Percentiles rank a stretch among this genome's conserved stretches.
Conservation (phyloP, 2,888 invertebrate species). For the Hemicrepidius hirtus region DNA sequence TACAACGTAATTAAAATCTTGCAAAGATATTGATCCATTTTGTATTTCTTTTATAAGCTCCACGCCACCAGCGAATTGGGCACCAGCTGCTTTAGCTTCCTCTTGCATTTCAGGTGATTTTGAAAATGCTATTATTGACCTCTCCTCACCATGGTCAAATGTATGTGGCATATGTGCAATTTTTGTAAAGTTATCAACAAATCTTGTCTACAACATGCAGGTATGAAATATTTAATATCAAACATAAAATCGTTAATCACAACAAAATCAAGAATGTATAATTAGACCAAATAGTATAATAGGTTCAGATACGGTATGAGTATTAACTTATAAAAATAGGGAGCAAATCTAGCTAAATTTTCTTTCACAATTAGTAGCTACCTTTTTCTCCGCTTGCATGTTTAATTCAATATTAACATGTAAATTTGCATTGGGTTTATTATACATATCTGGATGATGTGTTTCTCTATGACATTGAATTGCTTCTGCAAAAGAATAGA, state of each 20-base stretch:
- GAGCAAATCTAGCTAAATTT: too few species aligned
- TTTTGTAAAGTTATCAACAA: slow-evolving; percentile 80
- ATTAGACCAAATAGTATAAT: too few species aligned
- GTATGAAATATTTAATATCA: too few species aligned
- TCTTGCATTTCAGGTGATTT: slow-evolving; percentile 78
- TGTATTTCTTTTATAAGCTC: slow-evolving; percentile 87
- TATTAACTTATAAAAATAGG: too few species aligned
- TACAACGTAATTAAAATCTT: slow-evolving; percentile 84
- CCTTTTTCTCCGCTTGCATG: slow-evolving; percentile 83
- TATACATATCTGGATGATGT: slow-evolving; percentile 88
- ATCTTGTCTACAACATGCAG: slow-evolving; percentile 74
- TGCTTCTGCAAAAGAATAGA: slow-evolving; percentile 84
- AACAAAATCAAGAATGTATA: too few species aligned
- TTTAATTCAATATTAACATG: slow-evolving; percentile 85
- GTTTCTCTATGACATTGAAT: slow-evolving; percentile 85
- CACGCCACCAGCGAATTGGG: slow-evolving; percentile 81
- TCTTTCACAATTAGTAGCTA: slow-evolving; percentile 61
- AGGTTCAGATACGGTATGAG: too few species aligned
- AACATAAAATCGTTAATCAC: too few species aligned
- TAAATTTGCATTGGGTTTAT: slow-evolving; percentile 83
- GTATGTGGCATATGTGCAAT: slow-evolving; percentile 80
- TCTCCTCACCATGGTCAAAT: slow-evolving; percentile 81
- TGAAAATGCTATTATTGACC: slow-evolving; percentile 84
- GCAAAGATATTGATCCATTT: slow-evolving; percentile 79
- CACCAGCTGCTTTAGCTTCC: slow-evolving; percentile 81